Base-by-base conservation (phyloP, 1,140 invertebrate genomes). In the Drosophila pseudoobscura region DNA sequence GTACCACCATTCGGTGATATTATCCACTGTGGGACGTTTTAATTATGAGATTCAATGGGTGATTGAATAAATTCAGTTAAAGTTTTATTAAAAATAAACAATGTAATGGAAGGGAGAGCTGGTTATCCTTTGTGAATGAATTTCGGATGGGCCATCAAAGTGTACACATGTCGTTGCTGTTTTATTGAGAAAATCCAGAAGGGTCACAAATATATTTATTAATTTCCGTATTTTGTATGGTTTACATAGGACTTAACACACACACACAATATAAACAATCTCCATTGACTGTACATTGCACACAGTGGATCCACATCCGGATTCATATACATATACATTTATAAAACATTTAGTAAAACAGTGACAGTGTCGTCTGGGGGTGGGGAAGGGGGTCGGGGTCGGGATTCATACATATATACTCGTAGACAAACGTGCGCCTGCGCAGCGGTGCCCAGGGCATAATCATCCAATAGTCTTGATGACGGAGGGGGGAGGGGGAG, bases 371-470 rank as follows among this genome's bases (percentile, higher is more conserved):
- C 35, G 35, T 39, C 35, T 39, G 35, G 35, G 35, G 35, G 11
- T 39, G 11, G 35, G 3, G 35, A 11, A 11, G 31, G 9, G 2
- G 35, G 4, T 13, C 0, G 3, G 2, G 35, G 4, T 13, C 0
- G 3, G 9, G 11, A 0, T 20, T 20, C 35, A 13, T 39, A 39
- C 3, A 31, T 13, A 13, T 39, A 13, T 39, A 39, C 35, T 39
- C 11, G 35, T 59, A 54, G 53, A 73, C 70, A 74, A 71, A 64
- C 80, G 79, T 87, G 83, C 78, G 83, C 83, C 82, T 88, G 82
- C 78, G 78, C 78, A 87, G 64, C 80, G 80, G 62, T 80, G 73
- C 73, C 72, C 82, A 39, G 35, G 35, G 35, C 35, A 13, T 39
- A 39, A 39, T 39, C 35, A 39, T 39, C 35, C 35, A 13, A 39